Percentiles rank a stretch among this genome's conserved stretches.
Conservation (phyloP, 2,888 invertebrate genomes). For the Dryocosmus kuriphilus region DNA sequence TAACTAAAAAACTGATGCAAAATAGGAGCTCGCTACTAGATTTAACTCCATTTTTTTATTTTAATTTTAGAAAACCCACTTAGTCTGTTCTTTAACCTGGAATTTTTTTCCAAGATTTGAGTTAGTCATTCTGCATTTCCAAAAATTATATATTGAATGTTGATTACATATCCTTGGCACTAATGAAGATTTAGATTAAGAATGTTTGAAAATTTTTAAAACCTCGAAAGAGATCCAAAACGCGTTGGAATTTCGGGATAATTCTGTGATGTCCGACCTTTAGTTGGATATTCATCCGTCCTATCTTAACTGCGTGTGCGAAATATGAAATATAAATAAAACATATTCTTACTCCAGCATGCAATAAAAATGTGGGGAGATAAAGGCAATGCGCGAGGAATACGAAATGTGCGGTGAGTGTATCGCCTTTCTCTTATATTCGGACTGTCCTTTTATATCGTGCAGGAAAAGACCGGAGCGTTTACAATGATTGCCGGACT, state of each 20-base stretch:
- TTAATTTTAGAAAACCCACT: no score
- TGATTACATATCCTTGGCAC: no score
- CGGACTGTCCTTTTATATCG: slow-evolving; percentile 55
- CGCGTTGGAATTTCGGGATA: slow-evolving; percentile 64
- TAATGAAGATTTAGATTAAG: no score
- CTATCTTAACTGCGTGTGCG: slow-evolving; percentile 64
- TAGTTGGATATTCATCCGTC: slow-evolving; percentile 58
- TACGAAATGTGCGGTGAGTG: slow-evolving; percentile 71
- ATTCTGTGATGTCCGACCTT: slow-evolving; percentile 55
- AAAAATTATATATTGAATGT: no score
- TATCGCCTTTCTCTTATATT: slow-evolving; percentile 50
- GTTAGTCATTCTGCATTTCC: no score
- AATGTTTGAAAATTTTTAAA: slow-evolving; percentile 1
- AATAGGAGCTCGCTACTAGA: no score
- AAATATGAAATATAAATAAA: slow-evolving; percentile 78
- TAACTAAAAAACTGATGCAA: no score
- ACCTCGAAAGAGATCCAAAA: slow-evolving; percentile 21
- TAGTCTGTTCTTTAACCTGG: no score
- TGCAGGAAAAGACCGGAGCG: slow-evolving; percentile 51
- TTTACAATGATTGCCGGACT: slow-evolving; percentile 64
- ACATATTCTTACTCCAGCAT: slow-evolving; percentile 73
- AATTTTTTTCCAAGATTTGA: no score
- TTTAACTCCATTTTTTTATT: no score
- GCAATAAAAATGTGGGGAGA: slow-evolving; percentile 74
- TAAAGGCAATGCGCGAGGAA: slow-evolving; percentile 75